Evolutionary conservation across 1,140 invertebrate species (phyloP), one percentile per base, ranked within the genome.

Genomic region (Gryon sp.): DNA sequence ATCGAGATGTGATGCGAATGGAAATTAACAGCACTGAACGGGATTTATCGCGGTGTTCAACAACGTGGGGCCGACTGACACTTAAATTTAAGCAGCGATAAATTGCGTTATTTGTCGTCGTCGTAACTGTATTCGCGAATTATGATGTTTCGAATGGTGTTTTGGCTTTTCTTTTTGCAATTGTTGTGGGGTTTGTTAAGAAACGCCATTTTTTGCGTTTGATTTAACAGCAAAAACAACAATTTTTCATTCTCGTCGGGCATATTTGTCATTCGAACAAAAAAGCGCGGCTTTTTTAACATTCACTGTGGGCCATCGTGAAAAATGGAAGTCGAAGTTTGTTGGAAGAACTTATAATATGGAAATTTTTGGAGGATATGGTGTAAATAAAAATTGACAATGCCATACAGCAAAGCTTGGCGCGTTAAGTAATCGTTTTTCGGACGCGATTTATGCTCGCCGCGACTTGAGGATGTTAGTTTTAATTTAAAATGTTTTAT

Each of bases 11-110:
- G 57, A 63, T 34, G 30, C 55, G 55, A 55, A 68, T 68, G 72
- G 50, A 69, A 76, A 76, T 69, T 63, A 69, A 63, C 73, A 24
- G 46, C 48, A 26, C 50, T 46, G 57, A 62, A 63, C 32, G 38
- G 46, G 53, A 75, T 75, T 75, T 68, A 68, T 75, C 36, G 40
- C 41, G 43, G 43, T 32, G 50, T 22, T 11, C 28, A n/a, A 4
- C 9, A 12, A 11, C 22, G 36, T 24, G 19, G 40, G 28, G 28
- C 36, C 9, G 22, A 53, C 46, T 16, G 38, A 66, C 55, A 68
- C 46, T 75, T 62, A 62, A 62, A 68, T 76, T 68, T 68, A 76
- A 76, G 55, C 36, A 66, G 62, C 63, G 55, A 76, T 68, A 68
- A 76, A 76, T 68, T 57, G 46, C 38, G 63, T 68, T 75, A 75